Conservation (phyloP, 1,140 invertebrate genomes). For the Stegodyphus mimosarum region DNA sequence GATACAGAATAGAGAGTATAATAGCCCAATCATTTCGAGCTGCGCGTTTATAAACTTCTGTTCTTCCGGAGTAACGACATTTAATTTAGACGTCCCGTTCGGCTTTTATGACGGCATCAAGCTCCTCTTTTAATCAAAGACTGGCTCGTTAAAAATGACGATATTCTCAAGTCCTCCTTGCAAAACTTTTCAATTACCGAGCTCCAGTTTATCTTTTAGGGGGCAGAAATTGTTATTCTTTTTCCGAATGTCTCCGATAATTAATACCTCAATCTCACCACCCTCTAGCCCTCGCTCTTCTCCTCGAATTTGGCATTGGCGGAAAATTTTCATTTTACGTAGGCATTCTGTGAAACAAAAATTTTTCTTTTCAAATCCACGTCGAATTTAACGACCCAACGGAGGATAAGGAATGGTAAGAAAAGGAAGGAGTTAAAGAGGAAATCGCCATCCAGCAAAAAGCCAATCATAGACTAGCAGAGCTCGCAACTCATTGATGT, state of each 20-base stretch:
- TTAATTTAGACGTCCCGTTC: constrained; percentile 50
- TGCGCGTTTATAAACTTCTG: constrained; percentile 34
- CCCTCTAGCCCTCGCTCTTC: neutral
- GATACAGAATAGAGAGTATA: constrained; percentile 36
- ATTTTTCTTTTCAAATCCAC: constrained; percentile 27
- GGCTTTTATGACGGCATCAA: constrained; percentile 59
- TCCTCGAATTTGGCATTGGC: constrained; percentile 24
- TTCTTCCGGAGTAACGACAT: constrained; percentile 49
- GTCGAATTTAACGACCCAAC: constrained; percentile 37
- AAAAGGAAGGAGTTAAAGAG: constrained; percentile 4
- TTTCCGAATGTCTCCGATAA: constrained; percentile 56
- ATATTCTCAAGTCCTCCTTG: constrained; percentile 9
- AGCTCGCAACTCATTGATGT: constrained; percentile 15
- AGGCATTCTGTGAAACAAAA: constrained; percentile 28
- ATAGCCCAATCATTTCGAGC: constrained; percentile 30
- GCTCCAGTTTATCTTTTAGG: constrained; percentile 49
- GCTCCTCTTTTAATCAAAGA: constrained; percentile 51
- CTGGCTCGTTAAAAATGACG: constrained; percentile 58
- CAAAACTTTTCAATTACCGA: constrained; percentile 57
- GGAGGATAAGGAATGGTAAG: constrained; percentile 29
- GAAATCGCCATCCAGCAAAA: constrained; percentile 47
- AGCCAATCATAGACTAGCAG: constrained; percentile 32
- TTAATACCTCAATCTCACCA: constrained; percentile 27
- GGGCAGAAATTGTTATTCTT: constrained; percentile 46
- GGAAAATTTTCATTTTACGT: constrained; percentile 40